Evolutionary conservation across 2,888 invertebrate species (phyloP), one percentile per base, ranked within the genome.

Genomic region (Physocephala rufipes): DNA sequence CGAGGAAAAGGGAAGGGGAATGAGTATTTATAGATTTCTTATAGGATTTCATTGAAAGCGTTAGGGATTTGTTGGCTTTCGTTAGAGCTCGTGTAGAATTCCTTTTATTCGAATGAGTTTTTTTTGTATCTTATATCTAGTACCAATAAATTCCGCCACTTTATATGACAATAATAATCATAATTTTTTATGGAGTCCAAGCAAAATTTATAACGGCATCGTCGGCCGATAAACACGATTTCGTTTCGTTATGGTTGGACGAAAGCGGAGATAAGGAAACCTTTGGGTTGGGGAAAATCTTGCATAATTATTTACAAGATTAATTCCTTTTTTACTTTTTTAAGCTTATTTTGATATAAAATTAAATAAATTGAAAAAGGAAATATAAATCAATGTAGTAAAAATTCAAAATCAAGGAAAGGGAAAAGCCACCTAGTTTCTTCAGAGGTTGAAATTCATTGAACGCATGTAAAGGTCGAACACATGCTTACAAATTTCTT

Each of bases 161-260:
- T 76, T 77, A 74, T 75, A 75, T 73, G 74, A 70, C 71, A 74
- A 76, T 76, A 76, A 77, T 72, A 76, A 74, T 74, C 70, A 74
- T 73, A 75, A 75, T 74, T 76, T n/a, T 75, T 69, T 69, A 70
- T 71, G 61, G 45, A 66, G 51, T 53, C 24, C 67, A 47, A 62
- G 65, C 65, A 64, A 70, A 68, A 68, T 68, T 62, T 68, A 68
- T 62, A 61, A 62, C 51, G 7, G 30, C 36, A 49, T 21, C 16
- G 26, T 28, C 21, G 45, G 36, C 19, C n/a, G 36, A 36, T 36
- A 36, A 36, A 36, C 36, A 4, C 4, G 36, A 36, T 36, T 36
- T 36, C 36, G n/a, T n/a, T n/a, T n/a, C n/a, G n/a, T 36, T 4
- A 4, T 36, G 36, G 9, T 7, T 36, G 36, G 9, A 4, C 5